phyloP scores from a whole-genome alignment of 2,113 vertebrate species.

The Aphyosemion australe region DNA sequence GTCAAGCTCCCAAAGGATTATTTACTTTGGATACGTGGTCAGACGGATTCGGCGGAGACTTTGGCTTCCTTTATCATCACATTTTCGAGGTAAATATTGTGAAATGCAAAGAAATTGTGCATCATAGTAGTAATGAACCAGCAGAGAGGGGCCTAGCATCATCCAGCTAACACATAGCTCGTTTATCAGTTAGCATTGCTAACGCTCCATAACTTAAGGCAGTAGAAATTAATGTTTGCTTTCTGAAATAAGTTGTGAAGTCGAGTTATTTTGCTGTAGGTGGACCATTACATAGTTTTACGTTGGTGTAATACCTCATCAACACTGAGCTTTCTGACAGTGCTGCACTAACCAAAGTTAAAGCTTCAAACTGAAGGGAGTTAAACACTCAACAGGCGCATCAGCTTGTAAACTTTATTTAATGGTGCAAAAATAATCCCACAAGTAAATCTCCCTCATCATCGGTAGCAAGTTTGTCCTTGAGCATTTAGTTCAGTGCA shows the following conservation, averaged over 20 bases:
- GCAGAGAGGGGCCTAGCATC: slow-evolving; percentile 61
- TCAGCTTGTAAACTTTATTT: background rate
- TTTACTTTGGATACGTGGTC: slow-evolving; percentile 26
- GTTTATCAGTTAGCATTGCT: slow-evolving; percentile 51
- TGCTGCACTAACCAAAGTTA: slow-evolving; percentile 7
- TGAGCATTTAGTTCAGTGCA: background rate
- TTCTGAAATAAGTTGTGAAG: slow-evolving; percentile 19
- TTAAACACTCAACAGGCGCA: background rate
- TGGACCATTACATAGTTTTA: background rate
- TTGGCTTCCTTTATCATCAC: slow-evolving; percentile 19
- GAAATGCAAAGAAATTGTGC: slow-evolving; percentile 3
- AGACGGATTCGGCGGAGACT: slow-evolving; percentile 26
- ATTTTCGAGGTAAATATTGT: slow-evolving; percentile 57
- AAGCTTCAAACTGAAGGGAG: slow-evolving; percentile 11
- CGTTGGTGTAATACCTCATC: background rate
- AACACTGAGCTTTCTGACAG: slow-evolving; percentile 1
- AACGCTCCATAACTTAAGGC: slow-evolving; percentile 26
- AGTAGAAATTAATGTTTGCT: slow-evolving; percentile 24
- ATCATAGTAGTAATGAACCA: slow-evolving; percentile 10
- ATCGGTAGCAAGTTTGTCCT: too few relatives aligned
- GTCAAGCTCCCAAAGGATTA: slow-evolving; percentile 28
- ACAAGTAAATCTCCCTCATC: background rate
- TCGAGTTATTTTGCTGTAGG: background rate
- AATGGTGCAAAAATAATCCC: background rate
- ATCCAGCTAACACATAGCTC: slow-evolving; percentile 47